These are phyloP conservation scores for Anthoptus insignis DNA, from an alignment of 2,888 invertebrate species.

Conservation along the genomic window DNA sequence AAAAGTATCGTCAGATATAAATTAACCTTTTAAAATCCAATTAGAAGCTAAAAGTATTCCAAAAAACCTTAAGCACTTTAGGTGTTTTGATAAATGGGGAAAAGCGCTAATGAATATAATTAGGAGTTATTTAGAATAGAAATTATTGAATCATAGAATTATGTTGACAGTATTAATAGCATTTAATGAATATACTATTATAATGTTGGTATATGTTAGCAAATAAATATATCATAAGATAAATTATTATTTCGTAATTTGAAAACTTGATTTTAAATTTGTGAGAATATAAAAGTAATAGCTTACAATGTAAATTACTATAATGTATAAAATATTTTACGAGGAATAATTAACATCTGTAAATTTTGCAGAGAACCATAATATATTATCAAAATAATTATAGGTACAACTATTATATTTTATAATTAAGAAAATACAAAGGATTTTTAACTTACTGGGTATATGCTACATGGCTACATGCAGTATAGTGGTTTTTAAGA, in stretches of 20 bases:
- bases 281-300: not conserved
- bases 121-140: constrained; percentile 54
- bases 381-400: too few species aligned
- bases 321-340: not conserved
- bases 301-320: not conserved
- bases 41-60: constrained; percentile 46
- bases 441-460: too few species aligned
- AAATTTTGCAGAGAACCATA: too few species aligned
- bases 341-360: too few species aligned
- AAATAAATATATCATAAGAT: too few species aligned
- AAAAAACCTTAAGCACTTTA: constrained; percentile 48
- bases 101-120: constrained; percentile 83
- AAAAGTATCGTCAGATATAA: constrained; percentile 1
- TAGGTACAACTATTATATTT: too few species aligned
- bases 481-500: too few species aligned
- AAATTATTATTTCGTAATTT: too few species aligned
- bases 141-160: constrained; percentile 20
- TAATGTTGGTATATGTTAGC: too few species aligned
- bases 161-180: constrained; percentile 31
- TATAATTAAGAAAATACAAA: too few species aligned
- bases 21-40: constrained; percentile 13
- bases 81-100: constrained; percentile 68
- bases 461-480: too few species aligned
- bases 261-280: too few species aligned
- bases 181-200: constrained; percentile 26